Base-by-base conservation (phyloP, 2,797 vertebrate species). In the Anolis apletophallus region DNA sequence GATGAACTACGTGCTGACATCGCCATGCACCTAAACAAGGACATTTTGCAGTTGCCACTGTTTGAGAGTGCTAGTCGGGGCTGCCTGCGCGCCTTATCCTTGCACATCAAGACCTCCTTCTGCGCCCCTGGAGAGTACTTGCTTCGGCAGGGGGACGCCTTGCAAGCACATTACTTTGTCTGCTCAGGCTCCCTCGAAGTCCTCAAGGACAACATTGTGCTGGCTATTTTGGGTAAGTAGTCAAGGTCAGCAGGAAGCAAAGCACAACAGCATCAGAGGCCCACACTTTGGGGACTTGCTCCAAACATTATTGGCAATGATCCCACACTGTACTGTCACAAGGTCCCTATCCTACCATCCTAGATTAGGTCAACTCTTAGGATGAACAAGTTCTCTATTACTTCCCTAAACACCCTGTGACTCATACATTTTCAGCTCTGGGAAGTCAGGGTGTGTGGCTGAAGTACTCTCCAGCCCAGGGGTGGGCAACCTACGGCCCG, bases 111-210 rank as follows among this genome's bases (percentile, higher is more conserved):
- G 95, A 98, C 98, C 17, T 98, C 98, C 0, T 99, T 99, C 95
- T 99, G 98, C 0, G 98, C 98, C 10, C 98, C 98, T 0, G 98
- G 98, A 29, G 98, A 99, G 93, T 99, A 98, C 92, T 97, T 99
- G 55, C 96, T 99, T 87, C 98, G 98, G 36, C 97, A 98, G 5
- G 98, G 98, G 4, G 98, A 99, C 0, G 98, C 98, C 0, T 95
- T 99, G 74, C 98, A 99, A 89, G 98, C 98, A 14, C 97, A 98
- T 94, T 98, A 99, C 92, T 99, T 98, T 0, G 98, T 99, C 90
- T 99, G 98, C 95, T 98, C 98, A 0, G 98, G 98, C 64, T 99
- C 98, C 0, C 97, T 99, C 9, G 98, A 99, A 95, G 98, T 99
- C 90, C 96, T 99, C 40, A 98, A 97, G 88, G 98, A 99, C 86